Evolutionary conservation across 1,140 invertebrate species (phyloP).

Genomic region (Calephelis virginiensis): DNA sequence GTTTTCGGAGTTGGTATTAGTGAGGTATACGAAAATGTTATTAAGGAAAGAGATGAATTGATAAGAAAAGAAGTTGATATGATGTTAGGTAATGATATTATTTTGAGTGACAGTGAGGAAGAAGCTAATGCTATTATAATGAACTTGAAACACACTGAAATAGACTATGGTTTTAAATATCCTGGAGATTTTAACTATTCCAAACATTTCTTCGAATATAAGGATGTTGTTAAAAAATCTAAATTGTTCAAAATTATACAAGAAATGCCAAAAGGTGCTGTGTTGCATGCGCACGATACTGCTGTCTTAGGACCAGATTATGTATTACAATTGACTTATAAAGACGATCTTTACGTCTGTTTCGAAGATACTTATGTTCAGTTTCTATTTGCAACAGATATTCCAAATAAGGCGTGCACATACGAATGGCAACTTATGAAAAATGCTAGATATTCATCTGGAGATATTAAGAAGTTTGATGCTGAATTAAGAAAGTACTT

Average conservation of each 20-base stretch:
- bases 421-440: slow-evolving; percentile 79
- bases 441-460: slow-evolving; percentile 75
- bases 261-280: slow-evolving; percentile 85
- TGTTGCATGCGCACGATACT: slow-evolving; percentile 86
- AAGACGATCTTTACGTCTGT: slow-evolving; percentile 84
- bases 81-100: slow-evolving; percentile 30
- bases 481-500: slow-evolving; percentile 79
- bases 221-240: slow-evolving; percentile 79
- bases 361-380: slow-evolving; percentile 44
- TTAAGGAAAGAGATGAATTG: slow-evolving; percentile 51
- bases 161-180: no score
- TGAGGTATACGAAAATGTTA: slow-evolving; percentile 32
- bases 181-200: slow-evolving; percentile 82
- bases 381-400: slow-evolving; percentile 61
- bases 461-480: slow-evolving; percentile 79
- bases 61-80: slow-evolving; percentile 50
- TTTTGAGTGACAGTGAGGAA: slow-evolving; percentile 79
- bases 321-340: slow-evolving; percentile 84
- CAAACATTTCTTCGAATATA: slow-evolving; percentile 81
- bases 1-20: slow-evolving; percentile 27
- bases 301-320: slow-evolving; percentile 82
- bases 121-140: slow-evolving; percentile 76
- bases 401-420: slow-evolving; percentile 36
- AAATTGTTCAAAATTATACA: slow-evolving; percentile 83
- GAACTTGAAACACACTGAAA: no score